These are phyloP conservation scores for Drosophila grimshawi DNA, from an alignment of 1,140 invertebrate species.

Conservation along the genomic window DNA sequence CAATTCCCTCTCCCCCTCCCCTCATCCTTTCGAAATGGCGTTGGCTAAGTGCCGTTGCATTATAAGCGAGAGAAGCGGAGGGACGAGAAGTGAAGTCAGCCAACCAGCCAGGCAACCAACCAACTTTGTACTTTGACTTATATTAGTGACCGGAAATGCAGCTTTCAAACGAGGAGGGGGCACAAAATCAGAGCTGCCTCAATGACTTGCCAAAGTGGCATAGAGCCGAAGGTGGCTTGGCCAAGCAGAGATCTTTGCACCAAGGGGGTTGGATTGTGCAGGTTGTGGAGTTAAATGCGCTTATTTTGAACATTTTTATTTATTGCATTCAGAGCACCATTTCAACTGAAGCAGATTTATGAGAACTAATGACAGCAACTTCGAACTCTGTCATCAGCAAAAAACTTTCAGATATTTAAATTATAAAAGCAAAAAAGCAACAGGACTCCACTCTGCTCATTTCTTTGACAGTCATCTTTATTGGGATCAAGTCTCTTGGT, in stretches of 20 bases:
- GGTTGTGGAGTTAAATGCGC: constrained; percentile 58
- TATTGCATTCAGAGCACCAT: constrained; percentile 64
- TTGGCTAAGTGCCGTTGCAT: constrained; percentile 78
- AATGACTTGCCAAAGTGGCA: constrained; percentile 69
- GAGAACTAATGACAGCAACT: constrained; percentile 29
- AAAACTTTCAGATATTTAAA: constrained; percentile 58
- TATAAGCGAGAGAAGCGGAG: constrained; percentile 50
- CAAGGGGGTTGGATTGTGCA: no score
- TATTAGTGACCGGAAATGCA: constrained; percentile 82
- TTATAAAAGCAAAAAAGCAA: constrained; percentile 19
- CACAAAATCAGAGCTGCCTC: constrained; percentile 56
- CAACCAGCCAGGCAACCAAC: constrained; percentile 42
- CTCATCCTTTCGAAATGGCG: constrained; percentile 58
- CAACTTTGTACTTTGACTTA: constrained; percentile 81
- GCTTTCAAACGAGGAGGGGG: constrained; percentile 45
- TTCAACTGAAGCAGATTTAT: constrained; percentile 71
- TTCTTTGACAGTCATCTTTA: constrained; percentile 9
- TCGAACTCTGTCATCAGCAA: not conserved
- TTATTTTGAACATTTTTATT: constrained; percentile 71
- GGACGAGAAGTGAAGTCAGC: constrained; percentile 41
- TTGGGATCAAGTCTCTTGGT: constrained; percentile 41
- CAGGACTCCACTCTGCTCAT: constrained; percentile 2
- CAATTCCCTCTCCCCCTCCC: constrained; percentile 2
- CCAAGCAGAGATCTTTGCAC: not conserved
- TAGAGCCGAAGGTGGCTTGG: not conserved